These are phyloP conservation scores for Dichetophora obliterata DNA, from an alignment of 2,888 invertebrate species.

Conservation along the genomic window DNA sequence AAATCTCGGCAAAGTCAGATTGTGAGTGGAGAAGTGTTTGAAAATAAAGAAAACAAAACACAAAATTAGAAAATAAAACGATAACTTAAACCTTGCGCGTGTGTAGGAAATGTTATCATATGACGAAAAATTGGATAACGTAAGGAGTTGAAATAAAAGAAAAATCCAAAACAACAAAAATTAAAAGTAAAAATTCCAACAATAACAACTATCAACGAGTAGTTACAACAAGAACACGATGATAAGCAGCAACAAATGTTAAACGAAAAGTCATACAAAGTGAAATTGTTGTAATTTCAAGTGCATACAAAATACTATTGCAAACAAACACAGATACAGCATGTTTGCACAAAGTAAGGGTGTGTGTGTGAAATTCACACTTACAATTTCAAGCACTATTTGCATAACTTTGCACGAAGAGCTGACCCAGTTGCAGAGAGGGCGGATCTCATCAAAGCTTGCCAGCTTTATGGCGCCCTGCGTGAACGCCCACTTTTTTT, in stretches of 20 bases:
- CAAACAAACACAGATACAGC: background rate
- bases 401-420: background rate
- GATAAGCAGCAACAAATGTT: background rate
- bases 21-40: too few relatives aligned
- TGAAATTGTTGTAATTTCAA: constrained; percentile 5
- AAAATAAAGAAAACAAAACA: too few relatives aligned
- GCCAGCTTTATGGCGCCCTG: background rate
- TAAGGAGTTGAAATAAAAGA: too few relatives aligned
- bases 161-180: too few relatives aligned
- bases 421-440: constrained; percentile 12
- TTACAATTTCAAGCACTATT: background rate
- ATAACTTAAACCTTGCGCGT: too few relatives aligned
- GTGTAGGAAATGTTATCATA: too few relatives aligned
- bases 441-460: background rate
- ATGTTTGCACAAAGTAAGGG: background rate
- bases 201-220: too few relatives aligned
- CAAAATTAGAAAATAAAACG: too few relatives aligned
- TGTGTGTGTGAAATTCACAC: background rate
- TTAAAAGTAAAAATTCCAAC: too few relatives aligned
- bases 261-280: constrained; percentile 15
- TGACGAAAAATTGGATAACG: too few relatives aligned
- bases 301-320: background rate
- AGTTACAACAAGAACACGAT: background rate
- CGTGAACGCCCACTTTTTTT: background rate
- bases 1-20: too few relatives aligned